Evolutionary conservation across 2,888 invertebrate species (phyloP), one percentile per base, ranked within the genome.

Genomic region (Lasius platythorax): DNA sequence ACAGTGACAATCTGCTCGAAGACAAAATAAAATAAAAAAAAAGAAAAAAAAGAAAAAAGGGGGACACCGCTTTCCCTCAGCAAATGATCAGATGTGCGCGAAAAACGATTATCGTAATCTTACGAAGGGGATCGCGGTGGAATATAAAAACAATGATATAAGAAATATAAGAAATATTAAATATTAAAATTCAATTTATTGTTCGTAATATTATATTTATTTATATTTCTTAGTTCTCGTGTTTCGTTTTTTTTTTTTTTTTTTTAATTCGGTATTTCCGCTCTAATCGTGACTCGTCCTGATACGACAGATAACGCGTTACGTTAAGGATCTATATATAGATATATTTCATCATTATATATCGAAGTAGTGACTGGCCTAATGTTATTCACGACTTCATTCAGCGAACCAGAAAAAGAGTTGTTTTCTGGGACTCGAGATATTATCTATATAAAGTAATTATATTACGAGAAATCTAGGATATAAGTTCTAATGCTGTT

Each of bases 401-500:
- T 87, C 66, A 58, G 81, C 84, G 83, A 83, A 83, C 79, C 82
- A 75, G 82, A 64, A 84, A 82, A 67, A 68, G 3, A 33, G 33
- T 33, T 37, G 37, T 70, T 43, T 81, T 40, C 82, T 82, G 81
- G 56, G 85, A 78, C 82, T 83, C 63, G 85, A 85, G 33, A 84
- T 87, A 84, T 86, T 66, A 53, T 53, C 53, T 53, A 53, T 72
- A 90, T 91, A 90, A 81, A 90, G 87, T 87, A 87, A 89, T 88
- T 83, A 91, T 53, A 53, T 87, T 90, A 91, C 81, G 87, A 85
- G 90, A 87, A 91, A 92, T 87, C 87, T 94, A 93, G 93, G 92
- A 91, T 95, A 91, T 95, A 94, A 94, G 94, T 92, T 94, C 92
- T 90, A 92, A 95, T 95, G 95, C 95, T 95, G 95, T 95, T 95